These are phyloP conservation scores for Leptura quadrifasciata DNA, from an alignment of 2,888 invertebrate genomes.

Conservation along the genomic window DNA sequence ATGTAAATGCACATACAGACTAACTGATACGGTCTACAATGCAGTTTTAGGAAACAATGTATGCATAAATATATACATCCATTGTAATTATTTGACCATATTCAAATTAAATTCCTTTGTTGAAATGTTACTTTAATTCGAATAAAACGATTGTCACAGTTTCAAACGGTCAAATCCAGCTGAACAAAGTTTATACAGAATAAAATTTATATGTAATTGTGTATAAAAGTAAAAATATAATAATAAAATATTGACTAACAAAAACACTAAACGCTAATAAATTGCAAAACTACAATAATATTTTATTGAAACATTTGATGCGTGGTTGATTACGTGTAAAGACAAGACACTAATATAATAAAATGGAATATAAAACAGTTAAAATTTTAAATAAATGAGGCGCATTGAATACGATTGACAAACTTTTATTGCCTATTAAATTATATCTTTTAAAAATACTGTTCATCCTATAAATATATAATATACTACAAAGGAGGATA, in stretches of 20 bases:
- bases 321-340: no score
- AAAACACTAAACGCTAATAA: not conserved
- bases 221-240: not conserved
- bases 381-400: no score
- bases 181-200: not conserved
- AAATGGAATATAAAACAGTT: no score
- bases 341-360: no score
- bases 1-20: not conserved
- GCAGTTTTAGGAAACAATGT: not conserved
- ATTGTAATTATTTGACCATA: slow-evolving; percentile 7
- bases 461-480: no score
- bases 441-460: no score
- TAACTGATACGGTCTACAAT: not conserved
- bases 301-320: no score
- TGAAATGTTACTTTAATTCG: slow-evolving; percentile 2
- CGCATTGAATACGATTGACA: no score
- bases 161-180: not conserved
- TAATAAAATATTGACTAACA: not conserved
- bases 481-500: no score
- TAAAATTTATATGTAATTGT: not conserved
- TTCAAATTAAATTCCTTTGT: slow-evolving; percentile 22
- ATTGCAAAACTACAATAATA: not conserved
- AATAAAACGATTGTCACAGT: slow-evolving; percentile 1
- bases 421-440: no score
- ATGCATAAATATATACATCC: slow-evolving; percentile 6